A percentile compares a stretch with the other conserved stretches of the same genome.
phyloP scores from a whole-genome alignment of 2,113 vertebrate genomes.

The Triplophysa rosa region DNA sequence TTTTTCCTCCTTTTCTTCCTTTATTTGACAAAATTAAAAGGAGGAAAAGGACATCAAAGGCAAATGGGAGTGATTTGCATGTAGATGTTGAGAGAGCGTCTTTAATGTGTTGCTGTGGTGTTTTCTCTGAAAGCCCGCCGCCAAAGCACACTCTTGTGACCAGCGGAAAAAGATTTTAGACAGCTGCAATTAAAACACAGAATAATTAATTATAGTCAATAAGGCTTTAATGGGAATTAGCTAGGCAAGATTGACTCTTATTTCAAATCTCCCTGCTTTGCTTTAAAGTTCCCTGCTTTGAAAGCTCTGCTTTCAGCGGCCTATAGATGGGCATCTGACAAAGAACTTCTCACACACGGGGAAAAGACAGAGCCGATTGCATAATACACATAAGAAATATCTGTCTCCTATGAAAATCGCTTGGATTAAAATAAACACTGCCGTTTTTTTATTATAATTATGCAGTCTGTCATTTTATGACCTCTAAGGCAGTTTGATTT shows the following conservation, averaged over 20 bases:
- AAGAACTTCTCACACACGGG: background rate
- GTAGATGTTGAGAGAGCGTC: conserved; percentile 38
- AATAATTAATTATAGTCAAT: conserved; percentile 50
- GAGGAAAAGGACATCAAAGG: conserved; percentile 53
- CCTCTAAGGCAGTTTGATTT: background rate
- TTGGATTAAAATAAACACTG: conserved; percentile 27
- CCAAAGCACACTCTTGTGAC: conserved; percentile 9
- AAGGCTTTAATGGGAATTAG: conserved; percentile 39
- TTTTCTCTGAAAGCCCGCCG: conserved; percentile 3
- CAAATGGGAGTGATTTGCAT: conserved; percentile 55
- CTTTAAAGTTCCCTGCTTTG: conserved; percentile 26
- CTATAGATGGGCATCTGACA: background rate
- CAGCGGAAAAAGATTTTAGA: conserved; percentile 34
- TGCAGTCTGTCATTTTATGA: conserved; percentile 9
- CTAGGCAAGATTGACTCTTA: conserved; percentile 18
- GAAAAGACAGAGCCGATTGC: background rate
- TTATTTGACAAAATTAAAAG: conserved; percentile 61
- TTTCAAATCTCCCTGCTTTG: conserved; percentile 11
- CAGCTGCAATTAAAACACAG: conserved; percentile 49
- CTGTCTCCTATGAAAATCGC: background rate
- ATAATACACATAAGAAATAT: background rate
- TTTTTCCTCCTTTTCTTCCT: conserved; percentile 28
- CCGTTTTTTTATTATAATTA: conserved; percentile 26
- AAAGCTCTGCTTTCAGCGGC: background rate
- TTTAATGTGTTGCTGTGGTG: conserved; percentile 30